These are phyloP conservation scores for Pristionchus arcanus DNA, from an alignment of 2,888 invertebrate species.

Conservation along the genomic window DNA sequence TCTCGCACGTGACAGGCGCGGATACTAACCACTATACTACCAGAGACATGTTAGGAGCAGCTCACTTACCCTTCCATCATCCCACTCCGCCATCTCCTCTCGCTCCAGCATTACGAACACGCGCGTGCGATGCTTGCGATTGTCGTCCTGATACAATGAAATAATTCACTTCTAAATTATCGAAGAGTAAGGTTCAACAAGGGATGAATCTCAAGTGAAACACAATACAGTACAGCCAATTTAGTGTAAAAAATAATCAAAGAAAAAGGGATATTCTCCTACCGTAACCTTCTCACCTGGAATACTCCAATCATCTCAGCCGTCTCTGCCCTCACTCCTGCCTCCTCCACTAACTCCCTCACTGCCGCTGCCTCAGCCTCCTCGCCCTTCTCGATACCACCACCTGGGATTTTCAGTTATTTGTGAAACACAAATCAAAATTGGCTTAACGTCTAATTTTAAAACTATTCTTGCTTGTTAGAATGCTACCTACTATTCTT, in stretches of 20 bases:
- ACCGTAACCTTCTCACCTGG: conserved; percentile 85
- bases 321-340: conserved; percentile 93
- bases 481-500: too few relatives aligned
- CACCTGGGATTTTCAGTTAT: conserved; percentile 83
- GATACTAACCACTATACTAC: conserved; percentile 73
- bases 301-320: conserved; percentile 93
- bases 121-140: conserved; percentile 71
- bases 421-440: too few relatives aligned
- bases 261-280: neutral
- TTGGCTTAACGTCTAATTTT: too few relatives aligned
- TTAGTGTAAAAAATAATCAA: neutral
- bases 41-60: conserved; percentile 21
- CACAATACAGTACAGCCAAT: neutral
- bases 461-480: too few relatives aligned
- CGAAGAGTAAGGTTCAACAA: neutral
- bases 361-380: conserved; percentile 92
- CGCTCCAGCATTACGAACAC: conserved; percentile 72
- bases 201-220: neutral
- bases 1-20: conserved; percentile 73
- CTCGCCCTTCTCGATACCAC: conserved; percentile 93
- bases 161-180: neutral
- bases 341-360: conserved; percentile 95
- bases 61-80: conserved; percentile 64
- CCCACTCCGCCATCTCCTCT: conserved; percentile 73
- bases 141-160: conserved; percentile 76